A percentile compares a stretch with the other conserved stretches of the same genome.
phyloP scores from a whole-genome alignment of 2,113 vertebrate genomes.

The Phylloscopus trochilus region DNA sequence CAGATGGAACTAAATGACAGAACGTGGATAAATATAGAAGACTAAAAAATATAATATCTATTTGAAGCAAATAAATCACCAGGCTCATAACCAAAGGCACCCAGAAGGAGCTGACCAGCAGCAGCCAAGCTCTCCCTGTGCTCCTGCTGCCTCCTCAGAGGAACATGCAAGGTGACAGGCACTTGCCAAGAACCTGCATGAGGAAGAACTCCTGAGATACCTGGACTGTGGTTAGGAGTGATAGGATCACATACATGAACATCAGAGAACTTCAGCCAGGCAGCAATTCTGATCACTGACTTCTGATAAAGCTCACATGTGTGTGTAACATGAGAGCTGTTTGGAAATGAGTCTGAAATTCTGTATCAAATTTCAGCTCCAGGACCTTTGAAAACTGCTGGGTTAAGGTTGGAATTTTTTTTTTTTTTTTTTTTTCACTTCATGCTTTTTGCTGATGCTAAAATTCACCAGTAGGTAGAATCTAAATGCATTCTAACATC shows the following conservation, averaged over 20 bases:
- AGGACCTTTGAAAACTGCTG: neutral
- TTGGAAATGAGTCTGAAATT: neutral
- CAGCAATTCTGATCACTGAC: neutral
- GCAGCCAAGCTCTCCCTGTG: neutral
- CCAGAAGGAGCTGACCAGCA: neutral
- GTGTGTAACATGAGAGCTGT: neutral
- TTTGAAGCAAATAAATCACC: conserved; percentile 39
- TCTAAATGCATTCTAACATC: neutral
- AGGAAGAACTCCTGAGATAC: neutral
- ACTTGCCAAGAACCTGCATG: neutral
- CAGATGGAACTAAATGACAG: conserved; percentile 56
- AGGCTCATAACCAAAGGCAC: neutral
- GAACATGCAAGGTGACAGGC: neutral
- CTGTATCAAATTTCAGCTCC: neutral
- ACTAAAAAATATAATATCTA: conserved; percentile 11
- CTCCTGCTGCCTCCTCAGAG: neutral
- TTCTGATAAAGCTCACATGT: neutral
- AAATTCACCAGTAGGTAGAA: neutral
- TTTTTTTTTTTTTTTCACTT: neutral
- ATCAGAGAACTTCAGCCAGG: neutral
- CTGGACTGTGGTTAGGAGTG: neutral
- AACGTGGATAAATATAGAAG: conserved; percentile 41
- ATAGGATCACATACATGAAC: neutral
- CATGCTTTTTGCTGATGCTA: neutral
- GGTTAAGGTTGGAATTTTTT: neutral